These are phyloP conservation scores for Caenorhabditis drosophilae DNA, from an alignment of 2,888 invertebrate genomes.

Conservation along the genomic window DNA sequence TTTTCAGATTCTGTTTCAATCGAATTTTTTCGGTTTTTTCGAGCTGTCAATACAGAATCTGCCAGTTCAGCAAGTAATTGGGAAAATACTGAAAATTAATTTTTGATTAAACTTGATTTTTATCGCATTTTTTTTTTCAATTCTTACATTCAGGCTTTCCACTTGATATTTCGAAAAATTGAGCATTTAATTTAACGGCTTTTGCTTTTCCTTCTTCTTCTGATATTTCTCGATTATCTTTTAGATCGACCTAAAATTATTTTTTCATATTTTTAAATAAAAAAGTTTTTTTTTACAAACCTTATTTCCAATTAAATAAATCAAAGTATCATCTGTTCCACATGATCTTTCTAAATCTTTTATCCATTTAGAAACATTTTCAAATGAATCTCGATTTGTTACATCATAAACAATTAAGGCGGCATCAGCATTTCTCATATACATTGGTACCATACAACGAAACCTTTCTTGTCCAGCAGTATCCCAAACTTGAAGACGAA, in stretches of 20 bases:
- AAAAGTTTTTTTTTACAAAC: background rate
- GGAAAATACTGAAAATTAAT: slow-evolving; percentile 24
- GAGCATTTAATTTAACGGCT: slow-evolving; percentile 51
- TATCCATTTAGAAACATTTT: slow-evolving; percentile 56
- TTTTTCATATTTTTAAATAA: background rate
- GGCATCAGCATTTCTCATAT: slow-evolving; percentile 59
- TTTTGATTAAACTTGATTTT: background rate
- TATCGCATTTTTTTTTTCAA: background rate
- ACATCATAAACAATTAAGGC: slow-evolving; percentile 63
- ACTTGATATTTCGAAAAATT: slow-evolving; percentile 52
- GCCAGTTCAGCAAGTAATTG: slow-evolving; percentile 23
- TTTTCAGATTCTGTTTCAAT: slow-evolving; percentile 1
- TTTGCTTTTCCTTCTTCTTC: slow-evolving; percentile 54
- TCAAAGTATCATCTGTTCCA: slow-evolving; percentile 43
- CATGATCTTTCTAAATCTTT: slow-evolving; percentile 43
- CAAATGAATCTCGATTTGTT: slow-evolving; percentile 54
- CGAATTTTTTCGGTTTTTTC: slow-evolving; percentile 7
- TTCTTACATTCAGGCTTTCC: slow-evolving; percentile 27
- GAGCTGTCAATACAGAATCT: slow-evolving; percentile 19
- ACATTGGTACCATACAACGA: slow-evolving; percentile 66
- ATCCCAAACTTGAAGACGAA: slow-evolving; percentile 58
- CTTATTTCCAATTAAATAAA: slow-evolving; percentile 58
- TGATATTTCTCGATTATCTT: slow-evolving; percentile 46
- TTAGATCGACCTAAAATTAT: slow-evolving; percentile 31
- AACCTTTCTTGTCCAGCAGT: slow-evolving; percentile 64